Percentiles rank a stretch among this genome's conserved stretches.
Conservation (phyloP, 2,113 vertebrate species). For the Cranoglanis bouderius region DNA sequence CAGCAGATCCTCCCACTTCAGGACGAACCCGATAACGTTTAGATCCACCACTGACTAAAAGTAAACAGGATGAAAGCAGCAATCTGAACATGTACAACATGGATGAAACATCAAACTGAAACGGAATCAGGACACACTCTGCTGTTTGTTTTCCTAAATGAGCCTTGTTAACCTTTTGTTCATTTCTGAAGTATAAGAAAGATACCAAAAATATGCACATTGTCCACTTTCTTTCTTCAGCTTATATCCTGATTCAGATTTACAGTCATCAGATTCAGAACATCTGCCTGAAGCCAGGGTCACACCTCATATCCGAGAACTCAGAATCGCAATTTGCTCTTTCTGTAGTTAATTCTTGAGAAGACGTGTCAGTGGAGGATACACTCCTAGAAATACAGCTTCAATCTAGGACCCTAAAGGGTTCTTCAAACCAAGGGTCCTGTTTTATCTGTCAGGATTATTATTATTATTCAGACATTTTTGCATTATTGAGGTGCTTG, state of each 20-base stretch:
- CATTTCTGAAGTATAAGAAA: background rate
- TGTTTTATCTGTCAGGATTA: background rate
- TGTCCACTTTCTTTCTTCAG: background rate
- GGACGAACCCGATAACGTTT: background rate
- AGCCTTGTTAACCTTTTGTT: background rate
- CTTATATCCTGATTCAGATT: background rate
- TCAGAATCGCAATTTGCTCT: background rate
- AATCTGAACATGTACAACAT: background rate
- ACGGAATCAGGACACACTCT: conserved; percentile 2
- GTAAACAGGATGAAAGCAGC: conserved; percentile 37
- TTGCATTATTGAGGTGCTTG: background rate
- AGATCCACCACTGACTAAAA: conserved; percentile 4
- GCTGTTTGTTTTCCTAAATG: conserved; percentile 1
- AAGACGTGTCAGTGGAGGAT: background rate
- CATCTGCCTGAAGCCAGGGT: background rate
- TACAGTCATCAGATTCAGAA: background rate
- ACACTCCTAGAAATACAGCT: background rate
- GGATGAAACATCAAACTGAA: background rate
- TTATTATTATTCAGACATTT: background rate
- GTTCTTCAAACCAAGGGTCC: background rate
- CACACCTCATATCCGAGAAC: background rate
- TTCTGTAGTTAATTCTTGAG: background rate
- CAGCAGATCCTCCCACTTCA: conserved; percentile 17
- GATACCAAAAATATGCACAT: too few relatives aligned
- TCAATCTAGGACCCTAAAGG: background rate